These are phyloP conservation scores for Sciurus carolinensis DNA, from an alignment of 2,797 vertebrate genomes.

Conservation along the genomic window DNA sequence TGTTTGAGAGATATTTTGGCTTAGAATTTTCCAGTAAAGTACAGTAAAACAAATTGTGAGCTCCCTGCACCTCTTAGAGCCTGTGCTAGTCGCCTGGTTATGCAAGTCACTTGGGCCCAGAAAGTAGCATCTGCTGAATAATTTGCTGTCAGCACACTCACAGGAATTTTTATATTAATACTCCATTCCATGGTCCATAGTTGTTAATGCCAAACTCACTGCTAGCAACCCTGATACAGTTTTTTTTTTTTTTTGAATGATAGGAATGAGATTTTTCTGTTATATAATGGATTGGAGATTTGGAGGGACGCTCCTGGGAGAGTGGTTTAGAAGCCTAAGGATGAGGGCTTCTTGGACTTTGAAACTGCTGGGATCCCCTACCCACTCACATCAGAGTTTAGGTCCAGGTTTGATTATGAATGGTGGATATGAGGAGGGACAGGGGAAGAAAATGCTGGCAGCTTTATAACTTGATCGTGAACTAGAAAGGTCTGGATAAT, in stretches of 20 bases:
- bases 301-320: not conserved
- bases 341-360: not conserved
- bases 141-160: not conserved
- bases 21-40: slow-evolving; percentile 45
- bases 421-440: not conserved
- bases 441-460: slow-evolving; percentile 51
- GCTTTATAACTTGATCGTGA: not conserved
- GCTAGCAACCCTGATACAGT: not conserved
- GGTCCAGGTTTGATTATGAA: not conserved
- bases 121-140: slow-evolving; percentile 50
- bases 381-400: not conserved
- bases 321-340: not conserved
- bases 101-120: slow-evolving; percentile 72
- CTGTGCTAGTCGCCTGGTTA: not conserved
- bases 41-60: slow-evolving; percentile 17
- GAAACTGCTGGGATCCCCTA: not conserved
- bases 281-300: not conserved
- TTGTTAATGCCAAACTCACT: not conserved
- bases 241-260: not conserved
- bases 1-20: slow-evolving; percentile 32
- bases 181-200: not conserved
- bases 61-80: not conserved
- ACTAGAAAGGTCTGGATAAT: slow-evolving; percentile 52
- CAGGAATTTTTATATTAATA: not conserved
- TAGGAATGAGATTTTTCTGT: not conserved